These are phyloP conservation scores for Musca domestica DNA, from an alignment of 1,140 invertebrate species.

Conservation along the genomic window DNA sequence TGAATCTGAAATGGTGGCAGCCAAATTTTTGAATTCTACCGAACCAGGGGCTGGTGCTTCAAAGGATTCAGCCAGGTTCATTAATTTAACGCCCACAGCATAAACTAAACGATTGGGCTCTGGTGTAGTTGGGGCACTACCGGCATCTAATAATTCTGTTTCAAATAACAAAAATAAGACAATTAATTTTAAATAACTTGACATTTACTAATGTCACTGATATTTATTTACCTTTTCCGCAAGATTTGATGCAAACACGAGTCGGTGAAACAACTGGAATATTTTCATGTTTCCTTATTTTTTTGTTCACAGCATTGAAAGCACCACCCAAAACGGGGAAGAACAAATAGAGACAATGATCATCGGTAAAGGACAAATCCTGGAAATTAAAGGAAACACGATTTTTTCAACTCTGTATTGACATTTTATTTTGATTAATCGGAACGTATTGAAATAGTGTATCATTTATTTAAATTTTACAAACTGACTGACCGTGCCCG, in stretches of 20 bases:
- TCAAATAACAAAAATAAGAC: background rate
- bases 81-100: constrained; percentile 70
- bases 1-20: constrained; percentile 64
- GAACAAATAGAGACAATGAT: constrained; percentile 82
- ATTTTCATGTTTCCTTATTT: constrained; percentile 77
- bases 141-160: constrained; percentile 55
- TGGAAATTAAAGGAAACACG: too few species aligned
- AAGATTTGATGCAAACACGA: constrained; percentile 80
- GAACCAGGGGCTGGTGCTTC: constrained; percentile 66
- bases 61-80: constrained; percentile 75
- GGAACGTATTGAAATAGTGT: too few species aligned
- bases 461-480: too few species aligned
- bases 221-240: constrained; percentile 62
- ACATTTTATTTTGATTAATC: too few species aligned
- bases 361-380: constrained; percentile 81
- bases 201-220: too few species aligned
- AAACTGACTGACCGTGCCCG: too few species aligned
- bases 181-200: too few species aligned
- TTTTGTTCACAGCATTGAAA: constrained; percentile 81
- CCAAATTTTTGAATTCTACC: constrained; percentile 71
- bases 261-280: constrained; percentile 76
- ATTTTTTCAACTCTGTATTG: too few species aligned
- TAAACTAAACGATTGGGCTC: constrained; percentile 66
- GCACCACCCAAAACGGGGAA: constrained; percentile 82
- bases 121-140: constrained; percentile 60